Percentiles rank a stretch among this genome's conserved stretches.
Evolutionary conservation across 2,888 invertebrate species (phyloP).

Genomic region (Andrena chrysosceles): DNA sequence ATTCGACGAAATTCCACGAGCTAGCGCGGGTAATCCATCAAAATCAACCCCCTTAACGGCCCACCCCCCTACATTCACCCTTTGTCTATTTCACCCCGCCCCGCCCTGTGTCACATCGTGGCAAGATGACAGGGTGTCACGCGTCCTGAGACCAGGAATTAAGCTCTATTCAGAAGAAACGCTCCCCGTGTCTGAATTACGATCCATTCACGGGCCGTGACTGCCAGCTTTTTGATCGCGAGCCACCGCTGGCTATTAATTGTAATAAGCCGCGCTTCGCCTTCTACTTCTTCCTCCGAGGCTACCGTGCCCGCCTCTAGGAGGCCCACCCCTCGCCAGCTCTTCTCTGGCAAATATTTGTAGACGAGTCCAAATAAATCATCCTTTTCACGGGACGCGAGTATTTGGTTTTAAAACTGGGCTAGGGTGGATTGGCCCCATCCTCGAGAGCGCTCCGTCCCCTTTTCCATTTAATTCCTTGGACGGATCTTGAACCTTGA

Average conservation of each 20-base stretch:
- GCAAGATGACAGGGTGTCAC: slow-evolving; percentile 67
- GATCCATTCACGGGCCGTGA: slow-evolving; percentile 79
- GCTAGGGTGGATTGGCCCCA: slow-evolving; percentile 25
- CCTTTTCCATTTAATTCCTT: slow-evolving; percentile 35
- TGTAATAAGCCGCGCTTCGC: slow-evolving; percentile 72
- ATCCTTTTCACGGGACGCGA: slow-evolving; percentile 63
- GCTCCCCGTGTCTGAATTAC: slow-evolving; percentile 79
- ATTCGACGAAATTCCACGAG: slow-evolving; percentile 68
- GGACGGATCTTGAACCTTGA: background rate
- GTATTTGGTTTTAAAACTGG: slow-evolving; percentile 55
- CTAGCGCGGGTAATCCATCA: slow-evolving; percentile 76
- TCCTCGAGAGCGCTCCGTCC: slow-evolving; percentile 20
- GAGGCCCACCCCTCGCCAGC: slow-evolving; percentile 8
- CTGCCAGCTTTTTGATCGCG: slow-evolving; percentile 68
- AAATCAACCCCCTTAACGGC: slow-evolving; percentile 74
- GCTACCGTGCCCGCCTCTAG: slow-evolving; percentile 22
- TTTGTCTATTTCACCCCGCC: slow-evolving; percentile 1
- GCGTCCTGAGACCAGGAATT: slow-evolving; percentile 73
- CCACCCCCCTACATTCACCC: slow-evolving; percentile 9
- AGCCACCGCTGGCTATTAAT: slow-evolving; percentile 74
- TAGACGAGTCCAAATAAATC: slow-evolving; percentile 74
- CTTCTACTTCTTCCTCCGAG: slow-evolving; percentile 38
- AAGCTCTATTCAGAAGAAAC: slow-evolving; percentile 81
- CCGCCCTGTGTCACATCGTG: slow-evolving; percentile 26
- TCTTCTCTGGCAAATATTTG: slow-evolving; percentile 74